Conservation (phyloP, 2,113 vertebrate species). For the Gobius niger region DNA sequence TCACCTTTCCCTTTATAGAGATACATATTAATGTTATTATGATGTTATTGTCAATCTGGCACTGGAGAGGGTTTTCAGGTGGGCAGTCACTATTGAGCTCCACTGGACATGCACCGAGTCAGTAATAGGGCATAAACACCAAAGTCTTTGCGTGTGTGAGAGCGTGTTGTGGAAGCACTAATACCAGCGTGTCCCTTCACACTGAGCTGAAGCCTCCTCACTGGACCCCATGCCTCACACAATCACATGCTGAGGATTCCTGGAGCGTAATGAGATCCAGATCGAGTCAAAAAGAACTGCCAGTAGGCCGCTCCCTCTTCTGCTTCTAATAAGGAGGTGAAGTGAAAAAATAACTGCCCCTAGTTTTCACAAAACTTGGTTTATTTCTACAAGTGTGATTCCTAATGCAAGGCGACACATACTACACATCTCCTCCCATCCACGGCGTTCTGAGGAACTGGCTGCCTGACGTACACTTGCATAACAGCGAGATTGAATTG, state of each 20-base stretch:
- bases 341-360: conserved; percentile 19
- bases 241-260: conserved; percentile 65
- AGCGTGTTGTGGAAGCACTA: conserved; percentile 26
- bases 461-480: background rate
- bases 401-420: conserved; percentile 17
- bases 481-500: background rate
- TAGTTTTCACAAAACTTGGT: conserved; percentile 21
- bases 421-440: conserved; percentile 4
- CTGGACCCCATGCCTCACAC: conserved; percentile 50
- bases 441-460: background rate
- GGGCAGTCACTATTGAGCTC: too few species aligned
- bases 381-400: conserved; percentile 21
- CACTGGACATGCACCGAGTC: too few species aligned
- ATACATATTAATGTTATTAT: too few species aligned
- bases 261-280: conserved; percentile 63
- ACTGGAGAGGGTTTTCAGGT: too few species aligned
- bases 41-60: too few species aligned
- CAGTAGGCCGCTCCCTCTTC: conserved; percentile 43
- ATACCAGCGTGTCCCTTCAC: conserved; percentile 46
- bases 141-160: background rate
- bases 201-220: conserved; percentile 48
- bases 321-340: conserved; percentile 46
- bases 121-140: conserved; percentile 1
- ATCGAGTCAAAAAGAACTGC: conserved; percentile 43
- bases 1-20: too few species aligned